Evolutionary conservation across 1,140 invertebrate genomes (phyloP), one percentile per base, ranked within the genome.

Genomic region (Solenopsis invicta): DNA sequence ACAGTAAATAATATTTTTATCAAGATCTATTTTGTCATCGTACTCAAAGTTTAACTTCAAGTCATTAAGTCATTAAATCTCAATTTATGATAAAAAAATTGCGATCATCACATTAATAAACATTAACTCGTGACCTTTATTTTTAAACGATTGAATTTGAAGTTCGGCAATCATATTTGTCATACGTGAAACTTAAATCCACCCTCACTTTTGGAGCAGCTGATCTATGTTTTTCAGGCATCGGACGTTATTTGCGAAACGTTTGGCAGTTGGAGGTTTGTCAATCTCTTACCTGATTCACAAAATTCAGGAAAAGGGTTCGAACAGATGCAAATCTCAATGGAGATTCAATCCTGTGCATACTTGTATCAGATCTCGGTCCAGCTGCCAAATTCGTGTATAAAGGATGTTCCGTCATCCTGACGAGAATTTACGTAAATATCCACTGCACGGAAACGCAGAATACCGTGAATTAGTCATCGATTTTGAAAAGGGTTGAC

Each of bases 401-500:
- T 24, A 18, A 76, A 78, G 24, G 16, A 69, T 87, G 64, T 92
- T 89, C 82, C 86, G 91, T 91, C 90, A 90, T 92, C 62, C 59
- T 87, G 37, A 4, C 48, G 67, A 87, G 56, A 86, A 92, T 94
- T 94, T 94, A 88, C 93, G 93, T 88, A 94, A 94, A 94, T 89
- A 93, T 91, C 93, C 91, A 93, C 87, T 93, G 92, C 86, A 87
- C 84, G 34, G 87, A 85, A 87, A 86, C 24, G 86, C 18, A 37
- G 48, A 69, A 54, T 54, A 54, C n/a, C 8, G 10, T 24, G 64
- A 81, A 52, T 62, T 69, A 64, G 41, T 54, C 85, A 84, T 37
- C 74, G n/a, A 56, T 72, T 69, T 50, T 74, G 45, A 80, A 92
- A 93, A 85, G 91, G 87, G 89, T 93, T 92, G 90, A 94, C 91